phyloP scores from a whole-genome alignment of 2,797 vertebrate genomes.

The Podarcis lilfordi region DNA sequence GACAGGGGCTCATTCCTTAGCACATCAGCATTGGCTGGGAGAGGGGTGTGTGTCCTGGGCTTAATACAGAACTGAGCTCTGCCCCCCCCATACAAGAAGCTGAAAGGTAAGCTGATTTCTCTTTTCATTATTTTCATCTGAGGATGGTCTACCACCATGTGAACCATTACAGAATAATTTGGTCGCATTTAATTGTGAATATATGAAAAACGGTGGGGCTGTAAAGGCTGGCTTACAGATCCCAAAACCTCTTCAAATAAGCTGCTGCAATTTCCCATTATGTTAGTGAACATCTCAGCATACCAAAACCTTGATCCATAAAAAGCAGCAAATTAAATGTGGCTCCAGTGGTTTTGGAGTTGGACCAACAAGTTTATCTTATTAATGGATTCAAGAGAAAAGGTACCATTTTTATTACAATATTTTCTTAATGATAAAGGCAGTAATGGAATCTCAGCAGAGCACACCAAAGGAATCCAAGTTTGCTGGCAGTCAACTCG shows the following conservation, averaged over 20 bases:
- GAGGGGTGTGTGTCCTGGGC: background rate
- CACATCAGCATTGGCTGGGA: background rate
- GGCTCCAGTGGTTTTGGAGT: constrained; percentile 85
- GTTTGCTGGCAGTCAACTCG: constrained; percentile 72
- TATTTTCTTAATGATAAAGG: constrained; percentile 85
- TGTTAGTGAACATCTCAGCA: constrained; percentile 64
- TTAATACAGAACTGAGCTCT: background rate
- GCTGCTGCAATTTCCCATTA: constrained; percentile 69
- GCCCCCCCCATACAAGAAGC: background rate
- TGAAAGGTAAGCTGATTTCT: constrained; percentile 1
- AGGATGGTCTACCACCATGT: constrained; percentile 15
- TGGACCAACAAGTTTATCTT: constrained; percentile 82
- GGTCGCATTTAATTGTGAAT: constrained; percentile 56
- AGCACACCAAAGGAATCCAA: constrained; percentile 68
- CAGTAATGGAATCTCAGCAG: constrained; percentile 72
- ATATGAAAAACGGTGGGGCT: constrained; percentile 46
- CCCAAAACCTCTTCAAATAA: constrained; percentile 52
- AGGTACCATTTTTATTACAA: constrained; percentile 80
- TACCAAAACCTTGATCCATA: constrained; percentile 75
- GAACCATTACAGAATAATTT: constrained; percentile 53
- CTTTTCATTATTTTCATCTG: constrained; percentile 35
- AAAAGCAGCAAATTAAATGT: constrained; percentile 77
- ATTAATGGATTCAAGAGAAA: constrained; percentile 78
- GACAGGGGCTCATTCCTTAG: background rate
- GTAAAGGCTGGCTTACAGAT: constrained; percentile 63